A percentile compares a stretch with the other conserved stretches of the same genome.
Evolutionary conservation across 2,797 vertebrate species (phyloP).

Genomic region (Eleutherodactylus coqui): DNA sequence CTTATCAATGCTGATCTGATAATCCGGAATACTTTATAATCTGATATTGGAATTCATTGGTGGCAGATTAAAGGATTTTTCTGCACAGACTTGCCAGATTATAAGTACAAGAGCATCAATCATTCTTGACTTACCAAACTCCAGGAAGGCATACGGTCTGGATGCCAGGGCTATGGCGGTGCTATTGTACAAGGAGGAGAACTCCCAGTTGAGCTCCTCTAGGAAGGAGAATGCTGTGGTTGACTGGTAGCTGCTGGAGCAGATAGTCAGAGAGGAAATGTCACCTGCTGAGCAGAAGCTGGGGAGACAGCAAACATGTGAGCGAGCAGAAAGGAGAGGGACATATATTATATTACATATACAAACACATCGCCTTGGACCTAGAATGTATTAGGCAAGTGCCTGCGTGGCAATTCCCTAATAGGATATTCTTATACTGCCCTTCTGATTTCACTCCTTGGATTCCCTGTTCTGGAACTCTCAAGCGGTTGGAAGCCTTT

Average conservation of each 20-base stretch:
- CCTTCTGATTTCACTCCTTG: too few species aligned
- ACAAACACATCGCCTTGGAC: too few species aligned
- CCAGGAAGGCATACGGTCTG: slow-evolving; percentile 92
- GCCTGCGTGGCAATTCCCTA: too few species aligned
- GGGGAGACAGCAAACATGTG: background rate
- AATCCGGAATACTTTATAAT: too few species aligned
- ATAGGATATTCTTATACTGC: too few species aligned
- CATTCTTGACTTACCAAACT: slow-evolving; percentile 85
- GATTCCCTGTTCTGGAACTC: too few species aligned
- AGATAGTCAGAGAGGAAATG: slow-evolving; percentile 92
- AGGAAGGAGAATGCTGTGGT: slow-evolving; percentile 95
- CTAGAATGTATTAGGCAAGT: background rate
- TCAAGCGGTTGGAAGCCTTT: too few species aligned
- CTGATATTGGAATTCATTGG: background rate
- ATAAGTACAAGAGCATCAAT: background rate
- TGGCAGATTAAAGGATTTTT: background rate
- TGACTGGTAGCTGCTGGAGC: slow-evolving; percentile 83
- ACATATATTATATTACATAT: background rate
- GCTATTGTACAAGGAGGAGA: slow-evolving; percentile 83
- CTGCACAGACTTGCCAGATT: background rate
- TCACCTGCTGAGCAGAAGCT: slow-evolving; percentile 88
- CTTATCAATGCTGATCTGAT: too few species aligned
- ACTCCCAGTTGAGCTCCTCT: slow-evolving; percentile 93
- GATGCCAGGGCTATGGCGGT: slow-evolving; percentile 82
- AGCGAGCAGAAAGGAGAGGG: slow-evolving; percentile 36